These are phyloP conservation scores for Hormaphis cornu DNA, from an alignment of 1,140 invertebrate species.

Conservation along the genomic window DNA sequence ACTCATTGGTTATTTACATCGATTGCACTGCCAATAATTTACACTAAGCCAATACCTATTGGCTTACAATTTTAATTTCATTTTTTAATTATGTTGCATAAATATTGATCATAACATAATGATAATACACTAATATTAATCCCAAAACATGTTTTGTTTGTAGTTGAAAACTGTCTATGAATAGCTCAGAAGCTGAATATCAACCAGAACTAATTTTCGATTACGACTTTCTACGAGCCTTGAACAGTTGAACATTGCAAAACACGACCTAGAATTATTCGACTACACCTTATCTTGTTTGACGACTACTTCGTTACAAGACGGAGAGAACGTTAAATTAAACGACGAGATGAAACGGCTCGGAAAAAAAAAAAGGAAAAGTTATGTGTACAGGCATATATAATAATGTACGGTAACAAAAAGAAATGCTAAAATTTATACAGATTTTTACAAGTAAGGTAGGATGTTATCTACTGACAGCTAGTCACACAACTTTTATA, in stretches of 20 bases:
- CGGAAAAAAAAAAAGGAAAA: not conserved
- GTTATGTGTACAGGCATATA: too few relatives aligned
- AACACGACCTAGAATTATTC: conserved; percentile 5
- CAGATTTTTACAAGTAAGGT: not conserved
- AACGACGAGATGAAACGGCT: not conserved
- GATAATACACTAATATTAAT: too few relatives aligned
- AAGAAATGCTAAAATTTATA: conserved; percentile 6
- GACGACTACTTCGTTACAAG: not conserved
- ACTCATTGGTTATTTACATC: too few relatives aligned
- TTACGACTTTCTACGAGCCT: conserved; percentile 7
- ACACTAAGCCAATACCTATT: too few relatives aligned
- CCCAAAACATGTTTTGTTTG: too few relatives aligned
- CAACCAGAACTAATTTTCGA: not conserved
- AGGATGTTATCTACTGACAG: not conserved
- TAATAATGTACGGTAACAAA: not conserved
- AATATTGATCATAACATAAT: too few relatives aligned
- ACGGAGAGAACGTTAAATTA: not conserved
- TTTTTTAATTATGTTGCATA: too few relatives aligned
- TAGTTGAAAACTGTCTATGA: too few relatives aligned
- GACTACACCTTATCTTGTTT: conserved; percentile 3
- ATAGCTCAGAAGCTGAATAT: not conserved
- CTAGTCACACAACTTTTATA: conserved; percentile 6
- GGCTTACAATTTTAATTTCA: too few relatives aligned
- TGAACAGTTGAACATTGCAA: not conserved
- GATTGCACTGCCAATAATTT: too few relatives aligned